Base-by-base conservation (phyloP, 2,888 invertebrate genomes). In the Euzophera pinguis region DNA sequence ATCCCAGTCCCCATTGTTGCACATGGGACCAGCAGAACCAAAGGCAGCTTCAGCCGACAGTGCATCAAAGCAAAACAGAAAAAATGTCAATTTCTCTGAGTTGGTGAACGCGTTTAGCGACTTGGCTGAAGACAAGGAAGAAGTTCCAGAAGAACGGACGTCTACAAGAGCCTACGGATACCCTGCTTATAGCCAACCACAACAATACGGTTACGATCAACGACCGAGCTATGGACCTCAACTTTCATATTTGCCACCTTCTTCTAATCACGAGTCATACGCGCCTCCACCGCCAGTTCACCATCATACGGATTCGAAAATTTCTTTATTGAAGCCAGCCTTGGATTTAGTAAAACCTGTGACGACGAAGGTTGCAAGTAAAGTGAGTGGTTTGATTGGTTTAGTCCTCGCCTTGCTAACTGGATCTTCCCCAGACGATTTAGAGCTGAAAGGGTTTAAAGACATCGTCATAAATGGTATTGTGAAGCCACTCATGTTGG, bases 401-500 rank as follows among this genome's bases (percentile, higher is more conserved):
- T 65, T 90, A 43, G 68, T 84, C 8, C 62, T 85, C 13, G 67
- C 81, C 22, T 65, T 89, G 7, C 62, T 90, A 16, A 72, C 76
- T 0, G 81, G 87, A 13, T 71, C 80, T 0, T 56, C 71, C 4
- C 60, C 73, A 0, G 76, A 76, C 22, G 78, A 75, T 50, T 57
- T 73, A 1, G 70, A 79, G 56, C 49, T 81, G 41, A 74, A 69
- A 59, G 87, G 86, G 10, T 72, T 90, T 27, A 83, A 80, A 56
- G 84, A 83, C 34, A 61, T 84, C 3, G 61, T 87, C 13, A 71
- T 85, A 37, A 81, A 86, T 37, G 85, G 86, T 7, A 78, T 90
- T 53, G 58, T 90, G 35, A 84, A 74, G 54, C 86, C 89, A 1
- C 65, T 90, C 5, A 62, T 86, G 34, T 53, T 67, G 0, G 80